phyloP scores from a whole-genome alignment of 2,797 vertebrate species.

The Danio albolineatus region DNA sequence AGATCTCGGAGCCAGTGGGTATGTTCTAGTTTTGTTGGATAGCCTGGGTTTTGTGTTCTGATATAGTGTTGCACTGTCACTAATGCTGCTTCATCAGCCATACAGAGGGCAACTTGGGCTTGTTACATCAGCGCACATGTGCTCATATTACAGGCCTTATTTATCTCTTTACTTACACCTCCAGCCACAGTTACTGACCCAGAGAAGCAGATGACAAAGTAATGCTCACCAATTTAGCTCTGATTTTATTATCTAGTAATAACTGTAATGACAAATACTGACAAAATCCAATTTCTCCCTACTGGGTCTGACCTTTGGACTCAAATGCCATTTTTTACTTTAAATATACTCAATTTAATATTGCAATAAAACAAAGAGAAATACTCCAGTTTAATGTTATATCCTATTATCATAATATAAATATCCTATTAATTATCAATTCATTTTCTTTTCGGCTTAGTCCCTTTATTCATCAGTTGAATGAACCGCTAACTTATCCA shows the following conservation, averaged over 20 bases:
- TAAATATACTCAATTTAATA: too few species aligned
- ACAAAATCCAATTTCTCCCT: too few species aligned
- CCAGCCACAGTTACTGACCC: conserved; percentile 12
- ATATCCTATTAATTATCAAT: too few species aligned
- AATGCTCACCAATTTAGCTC: background rate
- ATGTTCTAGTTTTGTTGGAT: conserved; percentile 55
- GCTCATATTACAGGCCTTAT: conserved; percentile 64
- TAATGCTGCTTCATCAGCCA: conserved; percentile 45
- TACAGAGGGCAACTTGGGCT: conserved; percentile 43
- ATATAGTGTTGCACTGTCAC: conserved; percentile 18
- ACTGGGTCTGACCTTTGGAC: background rate
- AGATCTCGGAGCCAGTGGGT: conserved; percentile 92
- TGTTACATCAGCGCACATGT: conserved; percentile 51
- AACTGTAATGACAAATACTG: background rate
- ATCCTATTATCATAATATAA: too few species aligned
- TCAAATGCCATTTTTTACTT: background rate
- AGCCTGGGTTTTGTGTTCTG: conserved; percentile 7
- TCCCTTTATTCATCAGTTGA: too few species aligned
- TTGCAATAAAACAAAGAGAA: too few species aligned
- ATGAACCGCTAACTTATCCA: too few species aligned
- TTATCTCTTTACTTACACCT: conserved; percentile 47
- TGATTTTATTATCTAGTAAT: background rate
- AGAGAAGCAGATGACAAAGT: background rate
- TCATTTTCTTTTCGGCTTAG: too few species aligned
- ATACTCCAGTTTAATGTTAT: background rate